Base-by-base conservation (phyloP, 2,888 invertebrate species). In the Panopea generosa region DNA sequence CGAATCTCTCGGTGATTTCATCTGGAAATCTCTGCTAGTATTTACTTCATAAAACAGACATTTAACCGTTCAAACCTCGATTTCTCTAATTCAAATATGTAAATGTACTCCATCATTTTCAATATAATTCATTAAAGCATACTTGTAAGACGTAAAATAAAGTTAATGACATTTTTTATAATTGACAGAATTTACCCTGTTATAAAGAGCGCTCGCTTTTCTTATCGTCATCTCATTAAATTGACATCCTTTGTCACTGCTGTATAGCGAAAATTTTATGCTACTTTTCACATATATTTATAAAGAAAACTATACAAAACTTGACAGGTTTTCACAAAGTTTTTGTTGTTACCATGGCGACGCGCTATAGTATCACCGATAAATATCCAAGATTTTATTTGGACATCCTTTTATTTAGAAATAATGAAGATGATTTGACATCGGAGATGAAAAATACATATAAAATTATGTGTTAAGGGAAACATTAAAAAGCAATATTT, bases 361-460 rank as follows among this genome's bases (percentile, higher is more conserved):
- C 40, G 18, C 14, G 43, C 27, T 20, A 40, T 47, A 50, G 40
- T 29, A 22, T 57, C 45, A 52, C 67, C 43, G 59, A 67, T 67
- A 67, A 52, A 57, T 59, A 67, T 49, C 22, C 4, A 18, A 52
- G 67, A 67, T 67, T 59, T 57, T 26, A 50, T 27, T 2, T 24
- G 24, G n/a, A 40, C 49, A 50, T 33, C 62, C 11, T 50, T 49
- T 49, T 38, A 50, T 29, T 33, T 22, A 27, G 24, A 26, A 24
- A 62, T 50, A 62, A 62, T 45, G 22, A 27, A 49, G 18, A 14
- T 50, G 62, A 62, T 20, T 50, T 62, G 62, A 62, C 20, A 50
- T 62, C 33, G 22, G 50, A 50, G 62, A 24, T 26, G 33, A 50
- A 29, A 29, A 40, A 50, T 62, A 45, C 27, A 47, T 60, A 60